Percentiles rank a stretch among this genome's conserved stretches.
These are phyloP conservation scores for Aphidoletes aphidimyza DNA, from an alignment of 2,888 invertebrate genomes.

Conservation along the genomic window DNA sequence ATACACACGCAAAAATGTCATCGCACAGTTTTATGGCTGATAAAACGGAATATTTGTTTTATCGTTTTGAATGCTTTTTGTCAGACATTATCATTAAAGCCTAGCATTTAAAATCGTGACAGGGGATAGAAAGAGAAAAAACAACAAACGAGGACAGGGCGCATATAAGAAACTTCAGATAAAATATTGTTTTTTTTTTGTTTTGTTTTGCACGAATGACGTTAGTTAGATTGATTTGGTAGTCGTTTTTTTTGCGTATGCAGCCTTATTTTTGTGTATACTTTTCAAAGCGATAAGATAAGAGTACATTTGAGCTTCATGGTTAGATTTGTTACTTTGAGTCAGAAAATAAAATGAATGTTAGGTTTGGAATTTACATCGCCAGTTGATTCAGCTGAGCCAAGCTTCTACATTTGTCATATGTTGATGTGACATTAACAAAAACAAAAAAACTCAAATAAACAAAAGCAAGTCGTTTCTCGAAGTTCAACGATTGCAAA, in stretches of 20 bases:
- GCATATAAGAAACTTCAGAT: background rate
- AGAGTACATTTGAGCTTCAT: background rate
- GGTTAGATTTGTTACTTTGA: background rate
- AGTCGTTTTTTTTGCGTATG: background rate
- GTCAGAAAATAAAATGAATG: background rate
- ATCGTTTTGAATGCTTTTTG: too few relatives aligned
- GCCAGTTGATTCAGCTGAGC: too few relatives aligned
- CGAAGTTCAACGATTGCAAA: too few relatives aligned
- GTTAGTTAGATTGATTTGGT: slow-evolving; percentile 42
- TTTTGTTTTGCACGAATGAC: slow-evolving; percentile 6
- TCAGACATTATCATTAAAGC: too few relatives aligned
- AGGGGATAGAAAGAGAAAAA: background rate
- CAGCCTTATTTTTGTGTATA: background rate
- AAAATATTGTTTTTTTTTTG: background rate
- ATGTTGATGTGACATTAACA: too few relatives aligned
- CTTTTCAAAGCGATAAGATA: slow-evolving; percentile 17
- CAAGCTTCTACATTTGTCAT: background rate
- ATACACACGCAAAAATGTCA: too few relatives aligned
- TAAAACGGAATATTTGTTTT: too few relatives aligned
- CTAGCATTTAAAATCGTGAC: too few relatives aligned
- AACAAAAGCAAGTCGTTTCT: too few relatives aligned
- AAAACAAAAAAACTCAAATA: too few relatives aligned
- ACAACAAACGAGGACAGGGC: background rate
- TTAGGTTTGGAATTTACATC: background rate
- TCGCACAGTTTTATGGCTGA: too few relatives aligned